Evolutionary conservation across 2,888 invertebrate genomes (phyloP), one percentile per base, ranked within the genome.

Genomic region (Portevinia maculata): DNA sequence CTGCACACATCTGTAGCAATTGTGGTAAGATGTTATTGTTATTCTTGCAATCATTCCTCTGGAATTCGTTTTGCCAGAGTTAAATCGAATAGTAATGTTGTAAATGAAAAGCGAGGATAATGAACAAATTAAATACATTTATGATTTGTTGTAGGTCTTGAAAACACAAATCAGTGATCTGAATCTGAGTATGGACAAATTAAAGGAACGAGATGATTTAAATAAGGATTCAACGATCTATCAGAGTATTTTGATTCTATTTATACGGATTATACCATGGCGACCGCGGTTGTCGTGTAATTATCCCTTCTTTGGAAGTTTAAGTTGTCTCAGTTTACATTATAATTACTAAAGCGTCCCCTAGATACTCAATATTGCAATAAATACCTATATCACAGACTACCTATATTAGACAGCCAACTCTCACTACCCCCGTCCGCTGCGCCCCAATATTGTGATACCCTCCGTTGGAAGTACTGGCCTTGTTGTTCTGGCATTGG

Each of bases 21-120:
- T 44, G 32, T 30, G 17, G 19, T 19, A 59, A 50, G 74, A 65
- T 44, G 32, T 74, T 74, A 74, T 74, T 74, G 59, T 74, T 65
- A 74, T 74, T 39, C 41, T 30, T 65, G 55, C 65, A 30, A 65
- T 52, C 59, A 59, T 32, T 32, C 41, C 50, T 1, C 17, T 65
- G 65, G 41, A 24, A 65, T 57, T 65, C 65, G 65, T 65, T 65
- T 65, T 57, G 59, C 21, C 65, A 59, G 48, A 70, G 28, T 53
- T 19, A 19, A 28, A 34, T 55, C 13, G 13, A n/a, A n/a, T 15
- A 39, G 39, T 24, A 3, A 5, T 24, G 24, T 39, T 39, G 28
- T 7, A 7, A 34, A 5, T 8, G 39, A n/a, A 28, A 53, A n/a
- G 7, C 37, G 28, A 41, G n/a, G 30, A 28, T 65, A 32, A 53